These are phyloP conservation scores for Eriocheir sinensis DNA, from an alignment of 1,140 invertebrate species.

Conservation along the genomic window DNA sequence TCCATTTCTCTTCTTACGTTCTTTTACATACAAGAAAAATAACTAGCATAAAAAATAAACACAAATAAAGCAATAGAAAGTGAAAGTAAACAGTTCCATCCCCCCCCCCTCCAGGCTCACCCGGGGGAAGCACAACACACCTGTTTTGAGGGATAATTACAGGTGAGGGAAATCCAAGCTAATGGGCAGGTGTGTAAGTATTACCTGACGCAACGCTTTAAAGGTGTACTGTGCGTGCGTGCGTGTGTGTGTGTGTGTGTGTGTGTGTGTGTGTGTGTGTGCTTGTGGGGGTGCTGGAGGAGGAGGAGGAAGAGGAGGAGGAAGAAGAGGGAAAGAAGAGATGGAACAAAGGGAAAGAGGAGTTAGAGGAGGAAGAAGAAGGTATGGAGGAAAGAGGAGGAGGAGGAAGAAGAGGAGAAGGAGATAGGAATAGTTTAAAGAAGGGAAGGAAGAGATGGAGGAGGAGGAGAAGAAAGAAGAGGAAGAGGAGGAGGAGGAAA, in stretches of 20 bases:
- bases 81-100: too few relatives aligned
- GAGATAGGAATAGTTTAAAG: too few relatives aligned
- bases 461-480: constrained; percentile 19
- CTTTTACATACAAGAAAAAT: not conserved
- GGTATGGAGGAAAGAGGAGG: not conserved
- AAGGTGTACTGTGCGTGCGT: not conserved
- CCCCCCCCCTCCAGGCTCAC: too few relatives aligned
- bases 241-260: not conserved
- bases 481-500: not conserved
- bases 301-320: not conserved
- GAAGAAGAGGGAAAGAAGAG: not conserved
- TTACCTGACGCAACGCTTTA: not conserved
- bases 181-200: too few relatives aligned
- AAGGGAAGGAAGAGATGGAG: not conserved
- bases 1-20: not conserved
- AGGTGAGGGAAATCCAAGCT: too few relatives aligned
- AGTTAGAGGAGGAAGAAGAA: not conserved
- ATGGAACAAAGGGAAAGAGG: not conserved
- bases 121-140: too few relatives aligned
- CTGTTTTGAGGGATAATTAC: too few relatives aligned
- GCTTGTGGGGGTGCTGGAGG: not conserved
- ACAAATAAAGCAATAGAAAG: not conserved
- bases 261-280: constrained; percentile 28
- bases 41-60: not conserved
- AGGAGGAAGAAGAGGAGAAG: not conserved